These are phyloP conservation scores for Sesamia inferens DNA, from an alignment of 2,888 invertebrate species.

Conservation along the genomic window DNA sequence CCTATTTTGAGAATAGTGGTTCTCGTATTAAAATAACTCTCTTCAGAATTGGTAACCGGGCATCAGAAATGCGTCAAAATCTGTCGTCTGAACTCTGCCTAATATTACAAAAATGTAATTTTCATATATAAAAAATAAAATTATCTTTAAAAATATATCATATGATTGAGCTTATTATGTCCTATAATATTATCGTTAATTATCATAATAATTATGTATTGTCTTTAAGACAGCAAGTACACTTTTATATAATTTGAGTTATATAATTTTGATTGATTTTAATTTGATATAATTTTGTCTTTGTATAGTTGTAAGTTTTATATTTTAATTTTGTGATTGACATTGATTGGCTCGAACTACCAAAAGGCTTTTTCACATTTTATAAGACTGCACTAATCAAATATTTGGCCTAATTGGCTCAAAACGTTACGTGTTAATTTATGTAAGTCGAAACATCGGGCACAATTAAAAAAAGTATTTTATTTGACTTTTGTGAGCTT, in stretches of 20 bases:
- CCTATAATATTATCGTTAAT: background rate
- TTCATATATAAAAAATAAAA: conserved; percentile 12
- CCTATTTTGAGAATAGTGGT: no score
- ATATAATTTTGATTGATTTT: conserved; percentile 30
- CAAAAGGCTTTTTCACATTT: conserved; percentile 6
- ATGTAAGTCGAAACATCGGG: background rate
- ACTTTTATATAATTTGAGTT: conserved; percentile 6
- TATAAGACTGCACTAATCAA: conserved; percentile 33
- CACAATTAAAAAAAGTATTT: background rate
- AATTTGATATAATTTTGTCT: conserved; percentile 11
- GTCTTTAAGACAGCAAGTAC: conserved; percentile 19
- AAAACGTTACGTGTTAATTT: conserved; percentile 2
- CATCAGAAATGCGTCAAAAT: background rate
- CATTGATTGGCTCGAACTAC: conserved; percentile 10
- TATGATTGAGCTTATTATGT: conserved; percentile 33
- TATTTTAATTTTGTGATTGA: conserved; percentile 8
- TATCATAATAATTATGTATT: conserved; percentile 1
- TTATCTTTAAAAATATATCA: conserved; percentile 24
- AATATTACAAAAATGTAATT: conserved; percentile 22
- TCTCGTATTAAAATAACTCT: background rate
- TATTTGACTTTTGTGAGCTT: background rate
- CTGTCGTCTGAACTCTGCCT: conserved; percentile 22
- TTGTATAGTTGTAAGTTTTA: conserved; percentile 39
- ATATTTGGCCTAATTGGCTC: conserved; percentile 7
- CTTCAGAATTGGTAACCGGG: background rate